phyloP scores from a whole-genome alignment of 2,888 invertebrate species.

The Oeneis ivallda region DNA sequence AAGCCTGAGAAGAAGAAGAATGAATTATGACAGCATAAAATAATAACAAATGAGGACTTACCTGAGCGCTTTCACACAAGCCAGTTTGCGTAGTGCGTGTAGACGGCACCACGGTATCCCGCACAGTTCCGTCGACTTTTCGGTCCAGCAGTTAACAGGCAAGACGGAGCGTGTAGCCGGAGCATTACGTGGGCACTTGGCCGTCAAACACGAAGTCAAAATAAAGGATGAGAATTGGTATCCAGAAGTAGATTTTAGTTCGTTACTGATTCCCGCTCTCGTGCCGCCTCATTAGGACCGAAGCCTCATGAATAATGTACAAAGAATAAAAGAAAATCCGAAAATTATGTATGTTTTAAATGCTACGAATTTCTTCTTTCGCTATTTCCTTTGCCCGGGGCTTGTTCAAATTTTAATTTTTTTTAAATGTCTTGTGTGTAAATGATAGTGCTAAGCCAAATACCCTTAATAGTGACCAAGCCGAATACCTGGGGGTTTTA shows the following conservation, averaged over 20 bases:
- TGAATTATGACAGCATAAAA: no score
- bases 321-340: slow-evolving; percentile 66
- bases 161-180: no score
- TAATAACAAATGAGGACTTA: no score
- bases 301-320: slow-evolving; percentile 77
- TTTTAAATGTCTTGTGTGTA: not conserved
- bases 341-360: slow-evolving; percentile 15
- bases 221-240: slow-evolving; percentile 30
- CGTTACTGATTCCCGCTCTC: slow-evolving; percentile 70
- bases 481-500: slow-evolving; percentile 5
- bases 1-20: no score
- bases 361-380: slow-evolving; percentile 6
- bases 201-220: slow-evolving; percentile 2
- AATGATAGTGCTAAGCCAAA: slow-evolving; percentile 6
- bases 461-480: slow-evolving; percentile 11
- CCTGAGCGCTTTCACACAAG: no score
- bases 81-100: no score
- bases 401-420: not conserved
- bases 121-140: no score
- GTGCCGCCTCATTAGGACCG: slow-evolving; percentile 69
- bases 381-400: not conserved
- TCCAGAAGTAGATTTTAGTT: slow-evolving; percentile 52
- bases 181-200: no score
- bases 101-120: no score
- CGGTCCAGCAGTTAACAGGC: no score